Conservation (phyloP, 2,113 vertebrate species). For the Oryzias melastigma region DNA sequence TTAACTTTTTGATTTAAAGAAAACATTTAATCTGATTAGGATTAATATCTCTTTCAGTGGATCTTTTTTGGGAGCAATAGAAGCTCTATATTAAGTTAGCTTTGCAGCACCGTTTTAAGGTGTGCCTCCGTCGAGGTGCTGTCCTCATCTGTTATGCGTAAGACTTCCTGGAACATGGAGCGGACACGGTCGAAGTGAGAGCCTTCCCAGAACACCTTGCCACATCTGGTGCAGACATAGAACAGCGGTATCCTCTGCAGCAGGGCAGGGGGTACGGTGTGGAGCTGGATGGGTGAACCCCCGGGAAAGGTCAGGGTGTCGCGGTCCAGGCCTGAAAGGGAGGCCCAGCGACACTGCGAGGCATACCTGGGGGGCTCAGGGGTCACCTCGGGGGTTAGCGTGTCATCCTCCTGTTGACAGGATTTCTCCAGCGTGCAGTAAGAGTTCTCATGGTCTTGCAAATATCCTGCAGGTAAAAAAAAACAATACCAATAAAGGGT, state of each 20-base stretch:
- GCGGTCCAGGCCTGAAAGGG: conserved; percentile 40
- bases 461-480: conserved; percentile 34
- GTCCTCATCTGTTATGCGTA: conserved; percentile 43
- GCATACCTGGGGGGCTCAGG: conserved; percentile 57
- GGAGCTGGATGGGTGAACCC: conserved; percentile 70
- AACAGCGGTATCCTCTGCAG: conserved; percentile 70
- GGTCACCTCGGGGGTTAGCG: conserved; percentile 38
- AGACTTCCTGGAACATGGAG: conserved; percentile 78
- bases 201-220: conserved; percentile 92
- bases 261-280: conserved; percentile 69
- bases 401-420: conserved; percentile 37
- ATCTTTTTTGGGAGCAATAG: background rate
- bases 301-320: conserved; percentile 15
- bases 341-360: conserved; percentile 54
- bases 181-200: conserved; percentile 80
- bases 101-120: background rate
- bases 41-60: background rate
- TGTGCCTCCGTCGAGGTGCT: background rate
- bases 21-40: too few species aligned
- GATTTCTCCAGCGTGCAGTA: conserved; percentile 14
- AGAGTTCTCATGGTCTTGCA: conserved; percentile 26
- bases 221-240: conserved; percentile 83
- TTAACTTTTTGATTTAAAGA: too few species aligned
- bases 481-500: background rate
- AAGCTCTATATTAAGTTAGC: conserved; percentile 5